These are phyloP conservation scores for Cisticola juncidis DNA, from an alignment of 2,113 vertebrate species.

Conservation along the genomic window DNA sequence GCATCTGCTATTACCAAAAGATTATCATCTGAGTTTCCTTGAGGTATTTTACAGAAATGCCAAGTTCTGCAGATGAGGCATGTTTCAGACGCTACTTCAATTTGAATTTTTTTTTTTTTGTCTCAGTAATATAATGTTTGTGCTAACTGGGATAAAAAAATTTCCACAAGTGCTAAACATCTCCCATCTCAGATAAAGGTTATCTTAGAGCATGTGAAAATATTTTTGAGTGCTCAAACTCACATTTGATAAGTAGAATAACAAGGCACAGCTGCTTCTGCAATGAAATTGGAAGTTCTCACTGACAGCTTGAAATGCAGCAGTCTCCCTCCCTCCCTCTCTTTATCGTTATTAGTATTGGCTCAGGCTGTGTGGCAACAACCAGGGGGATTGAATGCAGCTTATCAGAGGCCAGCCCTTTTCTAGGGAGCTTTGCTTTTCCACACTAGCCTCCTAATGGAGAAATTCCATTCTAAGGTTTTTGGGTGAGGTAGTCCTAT, in stretches of 20 bases:
- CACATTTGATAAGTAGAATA: not conserved
- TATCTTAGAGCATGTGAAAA: not conserved
- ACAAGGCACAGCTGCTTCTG: not conserved
- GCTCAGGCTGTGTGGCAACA: not conserved
- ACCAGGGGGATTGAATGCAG: not conserved
- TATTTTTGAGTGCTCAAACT: not conserved
- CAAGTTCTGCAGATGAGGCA: not conserved
- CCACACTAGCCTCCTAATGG: not conserved
- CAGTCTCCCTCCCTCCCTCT: not conserved
- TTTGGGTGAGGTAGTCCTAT: not conserved
- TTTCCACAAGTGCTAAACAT: not conserved
- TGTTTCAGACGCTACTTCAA: not conserved
- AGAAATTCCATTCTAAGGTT: not conserved
- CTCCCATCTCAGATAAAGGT: not conserved
- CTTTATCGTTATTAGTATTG: fast-evolving
- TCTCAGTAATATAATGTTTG: not conserved
- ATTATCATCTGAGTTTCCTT: not conserved
- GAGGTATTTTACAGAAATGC: not conserved
- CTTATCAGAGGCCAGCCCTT: not conserved
- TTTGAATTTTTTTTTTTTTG: not conserved
- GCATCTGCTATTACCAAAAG: not conserved
- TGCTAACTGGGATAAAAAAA: not conserved
- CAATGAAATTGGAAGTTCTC: not conserved
- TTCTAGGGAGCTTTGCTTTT: not conserved
- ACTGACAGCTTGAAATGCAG: not conserved